A percentile compares a stretch with the other conserved stretches of the same genome.
Evolutionary conservation across 2,113 vertebrate genomes (phyloP).

Genomic region (Gadus macrocephalus): DNA sequence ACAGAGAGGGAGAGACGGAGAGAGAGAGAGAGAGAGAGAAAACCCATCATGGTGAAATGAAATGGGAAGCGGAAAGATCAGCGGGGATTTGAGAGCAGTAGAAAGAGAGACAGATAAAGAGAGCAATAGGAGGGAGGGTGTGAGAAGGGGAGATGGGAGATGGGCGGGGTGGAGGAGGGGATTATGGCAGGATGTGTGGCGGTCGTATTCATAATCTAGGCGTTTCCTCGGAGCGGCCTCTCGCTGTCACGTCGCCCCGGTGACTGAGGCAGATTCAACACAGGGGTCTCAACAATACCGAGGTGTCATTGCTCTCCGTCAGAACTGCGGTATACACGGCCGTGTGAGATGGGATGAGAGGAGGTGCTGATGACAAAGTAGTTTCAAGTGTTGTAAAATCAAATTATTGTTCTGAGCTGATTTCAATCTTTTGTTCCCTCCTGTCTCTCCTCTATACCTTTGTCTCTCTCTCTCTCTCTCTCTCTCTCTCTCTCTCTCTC

Average conservation of each 20-base stretch:
- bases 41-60: conserved; percentile 65
- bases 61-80: conserved; percentile 65
- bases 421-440: neutral
- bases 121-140: neutral
- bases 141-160: conserved; percentile 21
- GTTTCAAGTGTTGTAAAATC: no score
- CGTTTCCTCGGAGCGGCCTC: conserved; percentile 18
- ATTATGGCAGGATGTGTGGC: no score
- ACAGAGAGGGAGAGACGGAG: no score
- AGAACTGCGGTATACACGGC: no score
- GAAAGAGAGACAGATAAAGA: conserved; percentile 32
- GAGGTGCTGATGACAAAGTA: no score
- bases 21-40: conserved; percentile 34
- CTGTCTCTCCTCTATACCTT: neutral
- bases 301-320: no score
- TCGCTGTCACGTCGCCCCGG: no score
- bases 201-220: no score
- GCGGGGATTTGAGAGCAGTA: conserved; percentile 63
- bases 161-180: conserved; percentile 26
- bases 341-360: no score
- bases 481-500: conserved; percentile 15
- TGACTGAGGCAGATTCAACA: no score
- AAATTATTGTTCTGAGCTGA: no score
- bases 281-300: no score
- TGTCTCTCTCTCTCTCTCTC: conserved; percentile 13